Base-by-base conservation (phyloP, 1,140 invertebrate genomes). In the Scaptomyza hsui region DNA sequence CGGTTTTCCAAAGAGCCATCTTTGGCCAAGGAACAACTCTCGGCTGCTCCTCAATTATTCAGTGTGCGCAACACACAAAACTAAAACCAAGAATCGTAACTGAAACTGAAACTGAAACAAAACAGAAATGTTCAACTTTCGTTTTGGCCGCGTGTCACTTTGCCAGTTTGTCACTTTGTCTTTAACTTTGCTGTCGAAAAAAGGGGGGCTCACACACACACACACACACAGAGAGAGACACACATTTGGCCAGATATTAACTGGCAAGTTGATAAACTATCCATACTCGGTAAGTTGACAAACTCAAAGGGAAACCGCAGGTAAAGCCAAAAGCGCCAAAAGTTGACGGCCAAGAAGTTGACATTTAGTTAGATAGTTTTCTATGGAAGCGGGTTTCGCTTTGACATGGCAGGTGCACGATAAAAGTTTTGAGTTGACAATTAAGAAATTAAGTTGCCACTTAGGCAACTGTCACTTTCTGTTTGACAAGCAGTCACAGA, bases 391-490 rank as follows among this genome's bases (percentile, higher is more conserved):
- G 6, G 15, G 52, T 9, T 48, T 68, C 48, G 45, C 75, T 29
- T 7, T 9, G 26, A n/a, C 26, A 9, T 56, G 67, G 63, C 82
- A 88, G 74, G 74, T 88, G 81, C 65, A 65, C 68, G 82, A 82
- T 82, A 82, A 88, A 88, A 86, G 67, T 88, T 86, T 86, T 68
- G 82, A 86, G 78, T 89, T 90, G 81, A 90, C 89, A 90, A 90
- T 90, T 90, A 90, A 90, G 89, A 90, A 90, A 90, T 90, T 90
- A 90, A 90, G 89, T 90, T 90, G 83, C 81, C 89, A 90, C 89
- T 90, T 90, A 90, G 82, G 78, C 78, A 75, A 72, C 80, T 83
- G 80, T 86, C 80, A 89, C 67, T 89, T 81, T 90, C 85, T 83
- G 81, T 89, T 89, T 90, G 89, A 90, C 89, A 89, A 74, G 75